Conservation (phyloP, 2,888 invertebrate genomes). For the Tetragonula carbonaria region DNA sequence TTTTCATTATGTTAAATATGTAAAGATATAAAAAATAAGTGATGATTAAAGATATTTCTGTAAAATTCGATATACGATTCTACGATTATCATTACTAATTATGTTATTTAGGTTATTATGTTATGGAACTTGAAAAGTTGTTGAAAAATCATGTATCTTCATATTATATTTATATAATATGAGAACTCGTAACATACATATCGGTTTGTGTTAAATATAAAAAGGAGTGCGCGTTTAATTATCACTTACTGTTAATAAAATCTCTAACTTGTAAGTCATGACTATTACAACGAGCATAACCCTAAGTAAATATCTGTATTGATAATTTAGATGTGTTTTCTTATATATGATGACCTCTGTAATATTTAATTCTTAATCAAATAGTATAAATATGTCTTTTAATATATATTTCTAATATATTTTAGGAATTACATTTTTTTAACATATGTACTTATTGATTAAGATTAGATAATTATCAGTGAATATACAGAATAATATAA, state of each 20-base stretch:
- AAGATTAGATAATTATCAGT: slow-evolving; percentile 18
- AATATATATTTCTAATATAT: slow-evolving; percentile 18
- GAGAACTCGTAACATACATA: slow-evolving; percentile 10
- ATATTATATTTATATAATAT: slow-evolving; percentile 15
- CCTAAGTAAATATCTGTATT: slow-evolving; percentile 24
- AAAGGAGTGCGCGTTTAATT: background rate
- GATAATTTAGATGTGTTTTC: slow-evolving; percentile 11
- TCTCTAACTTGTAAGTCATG: slow-evolving; percentile 21
- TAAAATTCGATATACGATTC: background rate
- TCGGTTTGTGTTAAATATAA: slow-evolving; percentile 21
- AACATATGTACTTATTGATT: slow-evolving; percentile 8
- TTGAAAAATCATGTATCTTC: slow-evolving; percentile 43
- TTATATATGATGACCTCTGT: slow-evolving; percentile 19
- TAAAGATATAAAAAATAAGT: slow-evolving; percentile 6
- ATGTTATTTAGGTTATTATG: slow-evolving; percentile 63
- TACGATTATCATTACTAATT: slow-evolving; percentile 83
- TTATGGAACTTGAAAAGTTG: slow-evolving; percentile 58
- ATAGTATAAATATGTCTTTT: background rate
- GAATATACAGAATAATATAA: slow-evolving; percentile 16
- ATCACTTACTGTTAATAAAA: slow-evolving; percentile 30
- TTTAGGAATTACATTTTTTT: slow-evolving; percentile 19
- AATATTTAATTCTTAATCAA: slow-evolving; percentile 14
- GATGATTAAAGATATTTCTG: slow-evolving; percentile 4
- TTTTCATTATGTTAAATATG: slow-evolving; percentile 30
- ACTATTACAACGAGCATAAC: slow-evolving; percentile 34